Evolutionary conservation across 2,888 invertebrate genomes (phyloP), one percentile per base, ranked within the genome.

Genomic region (Ichneumon xanthorius): DNA sequence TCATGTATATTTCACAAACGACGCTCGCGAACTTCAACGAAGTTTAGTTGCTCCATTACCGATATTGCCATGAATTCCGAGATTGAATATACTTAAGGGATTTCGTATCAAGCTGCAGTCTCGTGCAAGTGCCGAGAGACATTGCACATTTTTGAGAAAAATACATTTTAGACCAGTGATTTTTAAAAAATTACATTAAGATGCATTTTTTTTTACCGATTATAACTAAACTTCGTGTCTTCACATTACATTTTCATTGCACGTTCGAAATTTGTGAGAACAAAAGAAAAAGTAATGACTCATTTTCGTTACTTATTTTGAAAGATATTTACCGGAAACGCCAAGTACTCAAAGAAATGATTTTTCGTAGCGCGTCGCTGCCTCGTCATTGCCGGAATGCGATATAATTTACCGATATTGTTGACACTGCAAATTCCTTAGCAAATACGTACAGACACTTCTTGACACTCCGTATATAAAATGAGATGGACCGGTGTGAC

Each of bases 1-100:
- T 61, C 61, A 22, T 61, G 50, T n/a, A 6, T 40, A 45, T 58
- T 48, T 58, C 16, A 78, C 53, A 58, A 72, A 67, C 67, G 72
- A 78, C 16, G 26, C 26, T 26, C 40, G 67, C 40, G 63, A 75
- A 40, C 48, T 26, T 48, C 37, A 30, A 58, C 65, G 19, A n/a
- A n/a, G 19, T 53, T 16, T 53, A n/a, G 53, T 53, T 19, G 53
- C 19, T 53, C 14, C 53, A 16, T 53, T 53, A 53, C 6, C 53
- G 4, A 53, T 19, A 53, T 16, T 53, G 53, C n/a, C 53, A 19
- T 53, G 16, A 16, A 53, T 53, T 53, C 19, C 40, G 16, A 19
- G 11, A 16, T 16, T 16, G 11, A 14, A 50, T 50, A 16, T 50
- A 50, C 11, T 16, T 16, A 16, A 50, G 14, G 3, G 16, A 50